phyloP scores from a whole-genome alignment of 1,140 invertebrate species.

The Rhopalosiphum padi region DNA sequence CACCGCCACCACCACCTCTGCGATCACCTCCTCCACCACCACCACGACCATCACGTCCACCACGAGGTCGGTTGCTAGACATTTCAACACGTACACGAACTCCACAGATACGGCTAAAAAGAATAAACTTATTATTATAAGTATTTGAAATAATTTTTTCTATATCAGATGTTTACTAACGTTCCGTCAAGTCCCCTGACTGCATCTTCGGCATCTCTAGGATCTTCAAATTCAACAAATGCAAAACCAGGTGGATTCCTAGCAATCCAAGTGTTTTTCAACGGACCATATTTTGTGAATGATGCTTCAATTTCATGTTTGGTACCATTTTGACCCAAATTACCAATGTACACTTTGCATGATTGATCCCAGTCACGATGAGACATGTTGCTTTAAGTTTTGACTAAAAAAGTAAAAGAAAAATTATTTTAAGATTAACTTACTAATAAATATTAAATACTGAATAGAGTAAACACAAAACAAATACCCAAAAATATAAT shows the following conservation, averaged over 20 bases:
- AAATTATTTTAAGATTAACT: neutral
- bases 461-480: too few species aligned
- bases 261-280: conserved; percentile 97
- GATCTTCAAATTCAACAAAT: conserved; percentile 98
- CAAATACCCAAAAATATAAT: too few species aligned
- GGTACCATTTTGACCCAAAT: conserved; percentile 88
- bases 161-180: conserved; percentile 68
- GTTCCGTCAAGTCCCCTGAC: conserved; percentile 94
- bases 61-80: conserved; percentile 66
- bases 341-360: conserved; percentile 99
- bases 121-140: neutral
- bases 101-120: conserved; percentile 77
- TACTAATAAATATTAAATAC: neutral
- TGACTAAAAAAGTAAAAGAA: neutral
- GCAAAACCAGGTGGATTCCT: conserved; percentile 94
- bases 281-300: conserved; percentile 92
- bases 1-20: conserved; percentile 45
- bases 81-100: conserved; percentile 85
- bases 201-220: conserved; percentile 95
- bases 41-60: conserved; percentile 52
- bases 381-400: conserved; percentile 57
- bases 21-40: conserved; percentile 55
- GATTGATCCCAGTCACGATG: conserved; percentile 92
- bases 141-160: neutral
- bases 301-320: conserved; percentile 91